phyloP scores from a whole-genome alignment of 2,888 invertebrate species.

The Drosophila koepferae region DNA sequence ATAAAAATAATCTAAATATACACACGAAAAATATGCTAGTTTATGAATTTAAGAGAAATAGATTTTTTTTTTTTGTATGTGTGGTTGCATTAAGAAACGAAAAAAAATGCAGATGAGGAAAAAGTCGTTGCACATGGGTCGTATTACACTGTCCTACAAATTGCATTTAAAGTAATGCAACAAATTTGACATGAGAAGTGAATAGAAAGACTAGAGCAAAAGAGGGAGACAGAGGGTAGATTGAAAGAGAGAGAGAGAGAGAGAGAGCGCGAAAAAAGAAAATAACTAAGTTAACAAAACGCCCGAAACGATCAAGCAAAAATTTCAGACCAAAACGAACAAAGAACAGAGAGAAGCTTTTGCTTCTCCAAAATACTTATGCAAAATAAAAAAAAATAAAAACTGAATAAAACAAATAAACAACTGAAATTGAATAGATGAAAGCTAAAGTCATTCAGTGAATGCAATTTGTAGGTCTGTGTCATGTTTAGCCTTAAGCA shows the following conservation, averaged over 20 bases:
- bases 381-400: background rate
- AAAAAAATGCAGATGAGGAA: background rate
- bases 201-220: background rate
- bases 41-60: conserved; percentile 51
- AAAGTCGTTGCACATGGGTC: background rate
- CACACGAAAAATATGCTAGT: conserved; percentile 46
- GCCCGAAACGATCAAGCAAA: background rate
- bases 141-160: conserved; percentile 29
- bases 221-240: background rate
- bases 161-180: background rate
- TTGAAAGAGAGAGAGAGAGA: background rate
- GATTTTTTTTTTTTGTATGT: conserved; percentile 47
- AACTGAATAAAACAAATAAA: too few species aligned
- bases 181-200: background rate
- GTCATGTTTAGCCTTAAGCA: conserved; percentile 1
- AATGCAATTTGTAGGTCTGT: conserved; percentile 24
- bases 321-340: background rate
- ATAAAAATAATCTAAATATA: conserved; percentile 25
- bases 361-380: too few species aligned
- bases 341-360: background rate
- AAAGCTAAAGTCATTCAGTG: background rate
- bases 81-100: conserved; percentile 1
- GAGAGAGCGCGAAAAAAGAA: background rate
- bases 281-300: background rate
- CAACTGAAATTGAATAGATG: background rate